These are phyloP conservation scores for Colistium nudipinnis DNA, from an alignment of 2,113 vertebrate species.

Conservation along the genomic window DNA sequence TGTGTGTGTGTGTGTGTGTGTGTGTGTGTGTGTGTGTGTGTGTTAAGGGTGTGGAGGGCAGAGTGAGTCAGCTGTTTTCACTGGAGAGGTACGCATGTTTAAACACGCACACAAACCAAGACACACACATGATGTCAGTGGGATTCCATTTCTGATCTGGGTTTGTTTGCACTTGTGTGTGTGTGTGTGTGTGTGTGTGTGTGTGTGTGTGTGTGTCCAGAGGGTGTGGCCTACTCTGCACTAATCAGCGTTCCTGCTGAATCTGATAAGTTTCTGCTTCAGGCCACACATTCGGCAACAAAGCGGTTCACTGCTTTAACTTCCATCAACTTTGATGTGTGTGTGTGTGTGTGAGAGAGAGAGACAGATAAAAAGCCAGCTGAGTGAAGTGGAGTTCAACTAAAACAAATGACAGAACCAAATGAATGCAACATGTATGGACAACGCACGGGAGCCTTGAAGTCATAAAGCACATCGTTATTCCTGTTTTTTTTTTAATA, in stretches of 20 bases:
- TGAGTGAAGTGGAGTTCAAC: background rate
- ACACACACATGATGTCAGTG: constrained; percentile 40
- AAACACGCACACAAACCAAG: constrained; percentile 27
- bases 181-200: background rate
- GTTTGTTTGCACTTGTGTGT: background rate
- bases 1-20: background rate
- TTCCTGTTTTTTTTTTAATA: too few relatives aligned
- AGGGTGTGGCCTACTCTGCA: constrained; percentile 12
- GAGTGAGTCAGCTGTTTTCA: constrained; percentile 20
- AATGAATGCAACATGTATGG: background rate
- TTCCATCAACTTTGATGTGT: background rate
- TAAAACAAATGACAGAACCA: background rate
- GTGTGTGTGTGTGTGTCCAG: background rate
- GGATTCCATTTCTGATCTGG: constrained; percentile 27
- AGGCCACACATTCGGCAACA: constrained; percentile 13
- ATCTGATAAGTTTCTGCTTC: constrained; percentile 40
- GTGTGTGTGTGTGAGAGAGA: background rate
- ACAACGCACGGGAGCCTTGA: too few relatives aligned
- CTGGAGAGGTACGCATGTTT: constrained; percentile 19
- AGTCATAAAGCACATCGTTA: background rate
- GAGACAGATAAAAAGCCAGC: background rate
- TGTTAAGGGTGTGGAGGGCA: constrained; percentile 30
- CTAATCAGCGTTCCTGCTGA: constrained; percentile 24
- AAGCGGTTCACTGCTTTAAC: background rate
- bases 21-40: background rate